These are phyloP conservation scores for Smittia sp. DNA, from an alignment of 2,888 invertebrate species.

Conservation along the genomic window DNA sequence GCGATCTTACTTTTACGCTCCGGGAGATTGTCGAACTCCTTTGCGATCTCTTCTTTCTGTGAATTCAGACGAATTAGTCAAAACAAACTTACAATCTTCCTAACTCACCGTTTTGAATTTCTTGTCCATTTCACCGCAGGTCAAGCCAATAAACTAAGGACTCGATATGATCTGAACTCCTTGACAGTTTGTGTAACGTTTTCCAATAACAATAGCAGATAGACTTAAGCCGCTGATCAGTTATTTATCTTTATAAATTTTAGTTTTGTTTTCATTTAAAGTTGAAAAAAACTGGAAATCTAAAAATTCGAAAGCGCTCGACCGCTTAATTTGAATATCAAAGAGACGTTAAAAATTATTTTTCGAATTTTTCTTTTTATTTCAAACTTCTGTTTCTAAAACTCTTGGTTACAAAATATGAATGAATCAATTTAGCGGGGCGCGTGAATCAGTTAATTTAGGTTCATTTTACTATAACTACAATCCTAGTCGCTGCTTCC, in stretches of 20 bases:
- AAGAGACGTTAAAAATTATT: not conserved
- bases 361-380: not conserved
- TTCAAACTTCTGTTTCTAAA: not conserved
- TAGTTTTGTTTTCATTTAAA: no score
- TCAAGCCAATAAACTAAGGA: no score
- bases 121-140: slow-evolving; percentile 43
- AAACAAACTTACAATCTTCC: not conserved
- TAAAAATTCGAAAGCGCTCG: not conserved
- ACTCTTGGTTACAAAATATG: not conserved
- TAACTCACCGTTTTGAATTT: slow-evolving; percentile 25
- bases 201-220: no score
- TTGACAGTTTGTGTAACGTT: no score
- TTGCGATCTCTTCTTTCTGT: slow-evolving; percentile 79
- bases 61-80: not conserved
- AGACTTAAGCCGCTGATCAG: no score
- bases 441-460: no score
- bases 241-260: no score
- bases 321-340: not conserved
- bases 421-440: not conserved
- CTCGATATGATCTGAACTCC: no score
- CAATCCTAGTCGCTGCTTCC: not conserved
- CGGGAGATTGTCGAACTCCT: slow-evolving; percentile 76
- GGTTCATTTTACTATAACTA: not conserved
- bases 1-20: slow-evolving; percentile 89
- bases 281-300: no score